A percentile compares a stretch with the other conserved stretches of the same genome.
phyloP scores from a whole-genome alignment of 2,797 vertebrate genomes.

The Dendrocincla fuliginosa region DNA sequence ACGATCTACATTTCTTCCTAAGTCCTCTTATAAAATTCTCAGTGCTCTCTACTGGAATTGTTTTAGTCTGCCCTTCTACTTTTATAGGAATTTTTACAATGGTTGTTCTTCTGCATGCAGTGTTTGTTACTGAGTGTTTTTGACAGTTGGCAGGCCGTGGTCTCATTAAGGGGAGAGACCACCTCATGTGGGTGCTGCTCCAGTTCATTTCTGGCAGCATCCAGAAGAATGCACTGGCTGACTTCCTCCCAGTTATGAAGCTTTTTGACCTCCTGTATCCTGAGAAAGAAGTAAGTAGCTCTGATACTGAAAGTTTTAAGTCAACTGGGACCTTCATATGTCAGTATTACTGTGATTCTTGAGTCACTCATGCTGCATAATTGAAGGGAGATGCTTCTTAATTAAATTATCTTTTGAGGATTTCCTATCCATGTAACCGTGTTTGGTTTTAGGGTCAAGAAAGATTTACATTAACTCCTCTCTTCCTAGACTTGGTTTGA shows the following conservation, averaged over 20 bases:
- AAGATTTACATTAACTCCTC: not conserved
- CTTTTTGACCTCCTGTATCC: slow-evolving; percentile 98
- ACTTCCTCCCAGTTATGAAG: slow-evolving; percentile 99
- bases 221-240: slow-evolving; percentile 95
- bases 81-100: not conserved
- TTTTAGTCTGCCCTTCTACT: not conserved
- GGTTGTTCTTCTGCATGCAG: not conserved
- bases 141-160: slow-evolving; percentile 93
- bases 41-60: not conserved
- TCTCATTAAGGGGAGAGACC: slow-evolving; percentile 96
- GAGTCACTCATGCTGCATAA: not conserved
- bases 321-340: not conserved
- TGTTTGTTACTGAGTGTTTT: slow-evolving; percentile 43
- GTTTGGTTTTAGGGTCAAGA: not conserved
- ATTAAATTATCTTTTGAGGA: not conserved
- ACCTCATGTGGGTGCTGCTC: slow-evolving; percentile 98
- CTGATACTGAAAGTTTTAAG: not conserved
- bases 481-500: not conserved
- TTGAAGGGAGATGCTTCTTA: not conserved
- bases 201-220: slow-evolving; percentile 99
- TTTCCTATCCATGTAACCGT: not conserved
- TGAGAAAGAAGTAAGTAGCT: slow-evolving; percentile 90
- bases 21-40: not conserved
- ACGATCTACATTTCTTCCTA: accelerated
- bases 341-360: accelerated